Conservation (phyloP, 2,113 vertebrate species). For the Lepus americanus region DNA sequence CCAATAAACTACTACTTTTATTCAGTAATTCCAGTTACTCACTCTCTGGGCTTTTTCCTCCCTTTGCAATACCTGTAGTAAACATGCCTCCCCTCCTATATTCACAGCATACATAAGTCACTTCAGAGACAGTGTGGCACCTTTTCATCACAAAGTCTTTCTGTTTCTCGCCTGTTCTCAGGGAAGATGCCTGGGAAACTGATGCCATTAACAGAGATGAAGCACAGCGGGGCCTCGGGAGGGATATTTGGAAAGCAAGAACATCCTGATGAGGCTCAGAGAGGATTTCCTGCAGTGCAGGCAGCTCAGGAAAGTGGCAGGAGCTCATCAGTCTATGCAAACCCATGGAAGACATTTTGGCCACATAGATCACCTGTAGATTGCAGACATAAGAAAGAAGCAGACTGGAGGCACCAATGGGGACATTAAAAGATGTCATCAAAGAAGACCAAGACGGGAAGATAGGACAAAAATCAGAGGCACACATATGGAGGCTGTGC, state of each 20-base stretch:
- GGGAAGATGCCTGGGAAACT: neutral
- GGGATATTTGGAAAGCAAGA: neutral
- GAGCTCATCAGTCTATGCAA: neutral
- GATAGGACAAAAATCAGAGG: neutral
- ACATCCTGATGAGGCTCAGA: neutral
- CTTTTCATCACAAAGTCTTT: neutral
- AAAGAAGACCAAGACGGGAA: neutral
- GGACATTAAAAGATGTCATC: neutral
- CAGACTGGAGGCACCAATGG: neutral
- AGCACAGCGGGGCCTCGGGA: neutral
- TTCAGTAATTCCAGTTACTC: neutral
- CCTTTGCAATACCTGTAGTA: neutral
- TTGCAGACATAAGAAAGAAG: neutral
- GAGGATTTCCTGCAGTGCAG: neutral
- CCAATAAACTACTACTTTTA: neutral
- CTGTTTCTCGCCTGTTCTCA: neutral
- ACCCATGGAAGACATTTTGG: neutral
- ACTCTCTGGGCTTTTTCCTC: neutral
- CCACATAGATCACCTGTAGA: neutral
- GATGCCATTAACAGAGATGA: neutral
- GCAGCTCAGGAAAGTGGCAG: neutral
- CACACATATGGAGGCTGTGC: fast-evolving
- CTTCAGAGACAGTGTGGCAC: neutral
- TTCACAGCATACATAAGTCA: neutral
- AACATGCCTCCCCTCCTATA: neutral